phyloP scores from a whole-genome alignment of 2,113 vertebrate genomes.

The Oncorhynchus keta region DNA sequence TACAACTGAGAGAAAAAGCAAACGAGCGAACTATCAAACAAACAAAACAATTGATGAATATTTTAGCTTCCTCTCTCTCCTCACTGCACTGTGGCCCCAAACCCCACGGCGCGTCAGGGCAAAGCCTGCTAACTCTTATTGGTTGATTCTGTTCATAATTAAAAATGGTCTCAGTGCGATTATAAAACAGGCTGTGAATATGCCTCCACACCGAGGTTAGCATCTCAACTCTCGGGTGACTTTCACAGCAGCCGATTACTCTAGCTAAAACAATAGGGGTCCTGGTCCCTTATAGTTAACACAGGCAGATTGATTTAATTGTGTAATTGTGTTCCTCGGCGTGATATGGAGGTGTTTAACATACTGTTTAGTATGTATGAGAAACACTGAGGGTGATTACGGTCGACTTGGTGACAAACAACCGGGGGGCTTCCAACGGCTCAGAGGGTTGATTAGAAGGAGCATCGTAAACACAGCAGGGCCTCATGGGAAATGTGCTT shows the following conservation, averaged over 20 bases:
- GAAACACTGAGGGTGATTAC: constrained; percentile 56
- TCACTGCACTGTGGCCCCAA: background rate
- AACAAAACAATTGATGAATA: constrained; percentile 25
- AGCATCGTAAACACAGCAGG: constrained; percentile 45
- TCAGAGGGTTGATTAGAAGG: constrained; percentile 60
- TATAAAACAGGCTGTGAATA: constrained; percentile 39
- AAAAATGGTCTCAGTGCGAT: constrained; percentile 39
- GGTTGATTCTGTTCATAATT: constrained; percentile 38
- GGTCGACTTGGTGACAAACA: constrained; percentile 66
- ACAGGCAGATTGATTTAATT: constrained; percentile 65
- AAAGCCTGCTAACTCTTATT: constrained; percentile 26
- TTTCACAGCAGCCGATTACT: constrained; percentile 41
- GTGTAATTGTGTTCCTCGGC: constrained; percentile 58
- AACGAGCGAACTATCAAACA: constrained; percentile 4
- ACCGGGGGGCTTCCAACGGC: constrained; percentile 45
- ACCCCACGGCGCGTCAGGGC: constrained; percentile 27
- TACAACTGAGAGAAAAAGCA: background rate
- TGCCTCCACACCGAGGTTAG: background rate
- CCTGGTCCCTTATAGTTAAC: constrained; percentile 40
- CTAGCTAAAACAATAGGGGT: constrained; percentile 28
- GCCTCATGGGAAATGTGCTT: background rate
- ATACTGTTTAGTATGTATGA: constrained; percentile 64
- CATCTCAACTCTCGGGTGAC: constrained; percentile 43
- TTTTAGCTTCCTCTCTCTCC: constrained; percentile 2
- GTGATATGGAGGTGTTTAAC: constrained; percentile 61